phyloP scores from a whole-genome alignment of 2,113 vertebrate genomes.

The Coreoperca whiteheadi region DNA sequence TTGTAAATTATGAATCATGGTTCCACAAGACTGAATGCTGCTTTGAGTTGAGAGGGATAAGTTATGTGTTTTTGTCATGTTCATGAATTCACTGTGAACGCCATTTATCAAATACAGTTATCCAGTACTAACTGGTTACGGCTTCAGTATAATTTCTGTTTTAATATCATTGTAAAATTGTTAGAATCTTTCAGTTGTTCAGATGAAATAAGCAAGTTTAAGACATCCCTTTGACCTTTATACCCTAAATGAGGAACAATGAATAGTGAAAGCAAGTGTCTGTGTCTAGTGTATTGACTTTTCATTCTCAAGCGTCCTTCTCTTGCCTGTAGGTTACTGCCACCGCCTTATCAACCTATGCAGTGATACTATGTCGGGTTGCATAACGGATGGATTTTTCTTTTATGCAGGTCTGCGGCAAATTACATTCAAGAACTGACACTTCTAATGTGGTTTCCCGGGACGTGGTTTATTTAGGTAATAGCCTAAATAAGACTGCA shows the following conservation, averaged over 20 bases:
- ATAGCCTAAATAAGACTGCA: conserved; percentile 41
- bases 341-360: conserved; percentile 25
- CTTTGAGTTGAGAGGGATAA: not conserved
- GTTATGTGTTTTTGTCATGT: not conserved
- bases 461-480: conserved; percentile 46
- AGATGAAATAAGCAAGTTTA: not conserved
- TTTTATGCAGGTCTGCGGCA: conserved; percentile 28
- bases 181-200: not conserved
- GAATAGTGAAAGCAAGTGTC: not conserved
- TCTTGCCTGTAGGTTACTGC: conserved; percentile 17
- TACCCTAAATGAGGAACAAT: conserved; percentile 8
- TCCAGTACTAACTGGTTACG: not conserved
- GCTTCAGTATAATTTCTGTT: not conserved
- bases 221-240: not conserved
- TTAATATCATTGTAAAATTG: not conserved
- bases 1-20: not conserved
- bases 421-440: conserved; percentile 61
- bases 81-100: not conserved
- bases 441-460: conserved; percentile 45
- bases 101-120: no score
- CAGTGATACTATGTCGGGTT: conserved; percentile 25
- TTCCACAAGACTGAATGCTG: not conserved
- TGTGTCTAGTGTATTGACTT: conserved; percentile 17
- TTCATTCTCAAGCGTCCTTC: conserved; percentile 27
- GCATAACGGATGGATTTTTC: conserved; percentile 62